Evolutionary conservation across 2,113 vertebrate species (phyloP), one percentile per base, ranked within the genome.

Genomic region (Triplophysa dalaica): DNA sequence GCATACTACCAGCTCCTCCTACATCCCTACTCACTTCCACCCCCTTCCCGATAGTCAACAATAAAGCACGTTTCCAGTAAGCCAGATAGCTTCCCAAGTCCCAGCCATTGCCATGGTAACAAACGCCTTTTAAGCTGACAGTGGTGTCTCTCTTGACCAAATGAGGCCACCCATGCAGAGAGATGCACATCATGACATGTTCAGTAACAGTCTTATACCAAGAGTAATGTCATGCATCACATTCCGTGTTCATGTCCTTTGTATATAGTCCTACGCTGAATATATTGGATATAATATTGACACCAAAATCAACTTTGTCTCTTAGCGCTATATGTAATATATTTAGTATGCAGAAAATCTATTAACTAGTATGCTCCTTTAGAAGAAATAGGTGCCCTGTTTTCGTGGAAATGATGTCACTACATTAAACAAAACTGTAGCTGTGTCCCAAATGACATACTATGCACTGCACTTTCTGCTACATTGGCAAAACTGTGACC

Each of bases 21-120:
- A 26, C 54, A 45, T 22, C 65, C 2, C 13, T 5, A 33, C 9
- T 1, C 64, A 7, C 62, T 84, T 78, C 80, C 82, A 72, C 79
- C 73, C 75, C 87, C 81, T 91, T 90, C 91, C 91, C 89, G 89
- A 89, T 89, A 91, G 90, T 91, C 90, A 87, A 91, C 90, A 92
- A 91, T 91, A 90, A 91, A 89, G 75, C 83, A 85, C 33, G 86
- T 90, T 93, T 92, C 92, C 91, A 92, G 91, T 92, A 93, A 93
- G 87, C 87, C 78, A 74, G 90, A 93, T 92, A 87, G 87, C 90
- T 91, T 85, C 84, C 72, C 82, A 83, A 38, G 88, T 80, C 85
- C 86, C 86, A 77, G 82, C 79, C 85, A 73, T 91, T 85, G 65
- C 91, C 92, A 91, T 91, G 90, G 89, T 77, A 89, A 91, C 89